Base-by-base conservation (phyloP, 2,797 vertebrate species). In the Champsocephalus esox region DNA sequence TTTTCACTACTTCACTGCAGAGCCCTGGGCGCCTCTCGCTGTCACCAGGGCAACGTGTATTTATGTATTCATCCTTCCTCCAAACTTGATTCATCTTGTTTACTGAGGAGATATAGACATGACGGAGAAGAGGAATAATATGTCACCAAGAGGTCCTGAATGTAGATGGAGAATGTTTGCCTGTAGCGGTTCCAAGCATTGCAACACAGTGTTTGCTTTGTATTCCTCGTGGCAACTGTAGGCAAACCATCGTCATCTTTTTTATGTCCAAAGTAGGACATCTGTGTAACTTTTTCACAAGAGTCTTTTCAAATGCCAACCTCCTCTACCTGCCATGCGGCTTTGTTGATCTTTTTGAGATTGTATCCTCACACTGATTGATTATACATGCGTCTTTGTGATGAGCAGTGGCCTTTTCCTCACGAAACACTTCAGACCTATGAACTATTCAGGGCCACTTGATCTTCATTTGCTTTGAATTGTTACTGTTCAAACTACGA, bases 251-350 rank as follows among this genome's bases (percentile, higher is more conserved):
- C 57, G 44, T 73, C 60, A 34, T 59, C 45, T 49, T 78, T 81
- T 76, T 75, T 63, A 69, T 63, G 77, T 82, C 81, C 77, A 83
- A 85, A 76, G 72, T 82, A 75, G 79, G 81, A 81, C 75, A 78
- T 86, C 17, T 75, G 58, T 73, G 21, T 70, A 69, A 55, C 24
- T 19, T 49, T 44, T 41, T 24, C 52, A 14, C 46, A 19, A 5
- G 10, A 12, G 12, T 41, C 19, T 66, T 1, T 16, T 54, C 5
- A 19, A 8, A 14, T 52, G n/a, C 24, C 58, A 12, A 38, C 56
- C 21, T 49, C 38, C 12, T 58, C 5, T 21, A 19, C 10, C 17
- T 56, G n/a, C 24, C 58, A 12, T 43, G 28, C 24, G 57, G 62
- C 49, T 74, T 50, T 34, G 8, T 19, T 1, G 12, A 50, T 60